A percentile compares a stretch with the other conserved stretches of the same genome.
These are phyloP conservation scores for Pelochelys cantorii DNA, from an alignment of 2,797 vertebrate genomes.

Conservation along the genomic window DNA sequence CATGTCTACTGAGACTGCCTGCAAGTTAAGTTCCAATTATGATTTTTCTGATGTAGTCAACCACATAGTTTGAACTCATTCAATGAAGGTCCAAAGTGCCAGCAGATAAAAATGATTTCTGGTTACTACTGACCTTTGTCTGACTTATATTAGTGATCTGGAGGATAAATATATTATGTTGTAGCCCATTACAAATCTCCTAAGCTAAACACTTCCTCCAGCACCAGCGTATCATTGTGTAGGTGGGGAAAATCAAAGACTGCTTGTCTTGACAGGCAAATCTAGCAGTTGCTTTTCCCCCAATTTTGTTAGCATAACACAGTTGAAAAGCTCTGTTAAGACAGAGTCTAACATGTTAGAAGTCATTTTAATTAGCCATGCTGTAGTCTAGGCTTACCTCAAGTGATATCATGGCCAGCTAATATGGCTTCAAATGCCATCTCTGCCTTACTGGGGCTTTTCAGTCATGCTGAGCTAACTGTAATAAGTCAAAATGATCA, in stretches of 20 bases:
- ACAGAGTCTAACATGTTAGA: not conserved
- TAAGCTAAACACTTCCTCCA: not conserved
- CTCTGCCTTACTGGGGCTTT: not conserved
- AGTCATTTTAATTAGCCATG: not conserved
- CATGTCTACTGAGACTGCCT: not conserved
- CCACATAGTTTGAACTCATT: not conserved
- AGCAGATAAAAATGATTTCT: not conserved
- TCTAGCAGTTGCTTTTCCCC: not conserved
- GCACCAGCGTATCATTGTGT: not conserved
- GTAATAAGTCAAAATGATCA: not conserved
- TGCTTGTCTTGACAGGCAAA: not conserved
- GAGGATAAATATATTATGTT: not conserved
- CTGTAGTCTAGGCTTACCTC: not conserved
- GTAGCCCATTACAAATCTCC: not conserved
- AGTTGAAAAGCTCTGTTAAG: not conserved
- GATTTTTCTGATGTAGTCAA: not conserved
- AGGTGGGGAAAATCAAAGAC: not conserved
- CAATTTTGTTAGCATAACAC: not conserved
- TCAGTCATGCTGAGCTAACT: not conserved
- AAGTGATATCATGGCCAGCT: not conserved
- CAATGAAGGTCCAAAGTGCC: not conserved
- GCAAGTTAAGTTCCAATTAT: not conserved
- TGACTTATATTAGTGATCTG: not conserved
- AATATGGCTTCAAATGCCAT: not conserved
- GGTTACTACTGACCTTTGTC: not conserved